phyloP scores from a whole-genome alignment of 2,797 vertebrate species.

The Enteromius afrohamiltoni region DNA sequence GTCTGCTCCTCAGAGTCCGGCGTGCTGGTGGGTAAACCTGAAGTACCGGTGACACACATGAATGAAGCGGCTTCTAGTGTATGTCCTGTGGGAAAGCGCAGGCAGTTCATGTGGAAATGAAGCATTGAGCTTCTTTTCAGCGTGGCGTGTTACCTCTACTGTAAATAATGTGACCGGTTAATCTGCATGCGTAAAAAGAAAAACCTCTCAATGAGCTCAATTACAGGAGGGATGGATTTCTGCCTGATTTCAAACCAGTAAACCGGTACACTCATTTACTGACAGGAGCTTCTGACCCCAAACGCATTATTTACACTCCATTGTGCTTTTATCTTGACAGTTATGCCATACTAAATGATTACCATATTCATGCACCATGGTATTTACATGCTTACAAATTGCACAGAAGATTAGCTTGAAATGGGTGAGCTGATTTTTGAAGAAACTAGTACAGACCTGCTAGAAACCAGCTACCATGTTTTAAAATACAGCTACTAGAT shows the following conservation, averaged over 20 bases:
- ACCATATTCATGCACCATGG: neutral
- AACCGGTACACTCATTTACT: constrained; percentile 14
- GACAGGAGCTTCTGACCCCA: constrained; percentile 23
- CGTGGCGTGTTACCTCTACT: constrained; percentile 51
- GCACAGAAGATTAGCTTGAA: neutral
- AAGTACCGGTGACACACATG: constrained; percentile 52
- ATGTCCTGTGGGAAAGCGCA: constrained; percentile 57
- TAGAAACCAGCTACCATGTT: neutral
- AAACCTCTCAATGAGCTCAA: constrained; percentile 29
- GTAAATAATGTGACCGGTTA: constrained; percentile 60
- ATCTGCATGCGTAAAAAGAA: constrained; percentile 33
- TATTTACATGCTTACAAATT: neutral
- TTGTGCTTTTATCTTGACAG: constrained; percentile 18
- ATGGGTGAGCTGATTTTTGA: neutral
- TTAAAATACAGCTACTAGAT: neutral
- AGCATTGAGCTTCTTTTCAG: constrained; percentile 50
- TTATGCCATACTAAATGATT: neutral
- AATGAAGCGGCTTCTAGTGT: constrained; percentile 63
- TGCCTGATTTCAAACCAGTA: constrained; percentile 14
- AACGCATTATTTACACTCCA: constrained; percentile 37
- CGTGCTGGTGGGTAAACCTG: constrained; percentile 47
- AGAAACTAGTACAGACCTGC: neutral
- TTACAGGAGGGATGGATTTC: constrained; percentile 35
- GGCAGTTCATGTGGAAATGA: constrained; percentile 66
- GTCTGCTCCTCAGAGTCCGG: constrained; percentile 48